These are phyloP conservation scores for Leptinotarsa lineolata DNA, from an alignment of 1,140 invertebrate species.

Conservation along the genomic window DNA sequence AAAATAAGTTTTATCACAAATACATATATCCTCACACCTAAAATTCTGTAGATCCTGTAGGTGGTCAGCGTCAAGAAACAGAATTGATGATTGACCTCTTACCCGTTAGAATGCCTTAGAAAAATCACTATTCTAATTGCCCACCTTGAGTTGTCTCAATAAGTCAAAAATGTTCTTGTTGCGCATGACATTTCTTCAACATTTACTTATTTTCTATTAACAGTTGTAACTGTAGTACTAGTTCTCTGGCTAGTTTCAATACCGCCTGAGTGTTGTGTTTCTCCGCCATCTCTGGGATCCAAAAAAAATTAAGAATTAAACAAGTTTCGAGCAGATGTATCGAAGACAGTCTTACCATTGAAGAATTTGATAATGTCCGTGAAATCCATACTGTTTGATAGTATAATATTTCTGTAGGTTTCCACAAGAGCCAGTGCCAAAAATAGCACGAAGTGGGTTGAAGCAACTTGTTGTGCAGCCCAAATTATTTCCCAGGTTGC, in stretches of 20 bases:
- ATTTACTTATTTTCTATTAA: constrained; percentile 83
- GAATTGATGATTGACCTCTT: background rate
- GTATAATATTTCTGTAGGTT: constrained; percentile 90
- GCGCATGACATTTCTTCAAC: background rate
- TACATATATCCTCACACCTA: background rate
- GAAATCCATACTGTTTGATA: constrained; percentile 95
- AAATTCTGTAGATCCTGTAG: background rate
- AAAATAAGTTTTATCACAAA: constrained; percentile 1
- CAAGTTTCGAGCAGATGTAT: background rate
- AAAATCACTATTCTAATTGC: background rate
- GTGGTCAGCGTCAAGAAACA: too few relatives aligned
- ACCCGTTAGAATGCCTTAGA: background rate
- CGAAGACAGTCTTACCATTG: constrained; percentile 72
- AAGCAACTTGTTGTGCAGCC: constrained; percentile 86
- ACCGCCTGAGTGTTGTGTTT: constrained; percentile 83
- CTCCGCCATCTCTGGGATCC: constrained; percentile 89
- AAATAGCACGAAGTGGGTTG: constrained; percentile 89
- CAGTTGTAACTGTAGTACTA: constrained; percentile 86
- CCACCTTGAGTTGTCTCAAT: background rate
- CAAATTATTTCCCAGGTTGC: constrained; percentile 95
- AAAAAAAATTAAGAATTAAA: too few relatives aligned
- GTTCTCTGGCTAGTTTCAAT: constrained; percentile 78
- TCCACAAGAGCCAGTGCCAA: constrained; percentile 89
- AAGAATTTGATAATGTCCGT: constrained; percentile 98
- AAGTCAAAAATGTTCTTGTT: background rate